phyloP scores from a whole-genome alignment of 1,140 invertebrate species.

The Drosophila sechellia region DNA sequence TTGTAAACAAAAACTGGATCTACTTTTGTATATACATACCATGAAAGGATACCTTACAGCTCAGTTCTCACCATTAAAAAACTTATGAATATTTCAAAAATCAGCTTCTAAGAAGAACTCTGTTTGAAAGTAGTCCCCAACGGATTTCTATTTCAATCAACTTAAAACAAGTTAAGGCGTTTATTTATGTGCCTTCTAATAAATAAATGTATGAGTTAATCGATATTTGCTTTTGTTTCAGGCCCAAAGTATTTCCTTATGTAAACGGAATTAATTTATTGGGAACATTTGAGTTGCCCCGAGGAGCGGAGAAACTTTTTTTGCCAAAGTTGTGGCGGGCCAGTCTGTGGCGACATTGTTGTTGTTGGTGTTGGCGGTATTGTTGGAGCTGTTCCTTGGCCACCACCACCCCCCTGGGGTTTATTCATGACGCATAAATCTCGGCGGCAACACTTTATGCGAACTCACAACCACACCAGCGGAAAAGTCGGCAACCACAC shows the following conservation, averaged over 20 bases:
- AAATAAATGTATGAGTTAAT: conserved; percentile 40
- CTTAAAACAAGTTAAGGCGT: background rate
- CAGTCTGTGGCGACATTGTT: conserved; percentile 40
- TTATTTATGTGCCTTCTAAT: conserved; percentile 2
- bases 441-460: conserved; percentile 78
- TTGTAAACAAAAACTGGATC: too few species aligned
- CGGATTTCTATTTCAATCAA: conserved; percentile 11
- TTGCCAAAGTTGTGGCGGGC: conserved; percentile 30
- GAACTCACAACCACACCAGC: conserved; percentile 65
- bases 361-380: conserved; percentile 22
- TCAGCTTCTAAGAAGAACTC: background rate
- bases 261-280: conserved; percentile 60
- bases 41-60: too few species aligned
- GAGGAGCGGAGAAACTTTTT: conserved; percentile 27
- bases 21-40: too few species aligned
- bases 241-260: conserved; percentile 56
- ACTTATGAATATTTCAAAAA: too few species aligned
- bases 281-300: conserved; percentile 30
- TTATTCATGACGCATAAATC: conserved; percentile 83
- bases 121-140: background rate
- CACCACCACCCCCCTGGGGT: conserved; percentile 52
- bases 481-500: conserved; percentile 70
- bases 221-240: conserved; percentile 45
- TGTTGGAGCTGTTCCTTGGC: conserved; percentile 33
- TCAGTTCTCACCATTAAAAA: too few species aligned